A percentile compares a stretch with the other conserved stretches of the same genome.
These are phyloP conservation scores for human DNA, from an alignment of 2,113 vertebrate genomes.

Conservation along the genomic window GRCh38 chr5:173088501-173089000, in stretches of 20 bases:
- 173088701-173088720: neutral
- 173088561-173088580: neutral
- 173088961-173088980: neutral
- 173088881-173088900: neutral
- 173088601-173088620: neutral
- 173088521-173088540: slow-evolving; percentile 2
- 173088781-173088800: neutral
- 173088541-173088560: neutral
- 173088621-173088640: slow-evolving; percentile 26
- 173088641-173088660: slow-evolving; percentile 1
- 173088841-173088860: neutral
- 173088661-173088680: slow-evolving; percentile 25
- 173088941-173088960: neutral
- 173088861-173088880: neutral
- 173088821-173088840: neutral
- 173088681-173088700: neutral
- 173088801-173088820: slow-evolving; percentile 30
- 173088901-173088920: neutral
- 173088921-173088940: too few relatives aligned
- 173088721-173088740: slow-evolving; percentile 16
- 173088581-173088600: neutral
- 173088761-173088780: slow-evolving; percentile 18
- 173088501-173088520: neutral
- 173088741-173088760: neutral
- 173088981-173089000: neutral